Evolutionary conservation across 2,797 vertebrate species (phyloP).

Genomic region (Phyllotis vaccarum): DNA sequence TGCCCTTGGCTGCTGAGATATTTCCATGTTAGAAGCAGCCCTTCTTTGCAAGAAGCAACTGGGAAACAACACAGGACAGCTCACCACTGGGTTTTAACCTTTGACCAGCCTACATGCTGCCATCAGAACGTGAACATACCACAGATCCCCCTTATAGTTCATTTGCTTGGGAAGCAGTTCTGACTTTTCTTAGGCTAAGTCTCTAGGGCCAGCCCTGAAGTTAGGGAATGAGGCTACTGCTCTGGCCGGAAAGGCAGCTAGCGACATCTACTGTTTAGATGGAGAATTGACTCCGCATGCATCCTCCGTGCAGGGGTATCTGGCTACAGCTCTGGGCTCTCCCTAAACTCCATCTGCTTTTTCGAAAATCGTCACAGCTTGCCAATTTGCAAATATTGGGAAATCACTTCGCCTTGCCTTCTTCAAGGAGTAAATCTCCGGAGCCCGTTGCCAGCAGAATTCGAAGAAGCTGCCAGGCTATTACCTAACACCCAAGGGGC

Average conservation of each 20-base stretch:
- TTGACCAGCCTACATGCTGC: neutral
- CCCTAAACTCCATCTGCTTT: conserved; percentile 32
- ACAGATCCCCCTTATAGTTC: neutral
- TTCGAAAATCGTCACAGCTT: conserved; percentile 60
- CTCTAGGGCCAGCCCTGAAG: neutral
- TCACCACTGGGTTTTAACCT: neutral
- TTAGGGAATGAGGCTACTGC: accelerated
- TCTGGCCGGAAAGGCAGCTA: conserved; percentile 66
- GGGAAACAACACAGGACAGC: neutral
- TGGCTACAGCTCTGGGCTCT: neutral
- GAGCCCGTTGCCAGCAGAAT: conserved; percentile 49
- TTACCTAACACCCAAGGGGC: conserved; percentile 54
- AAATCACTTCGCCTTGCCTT: conserved; percentile 45
- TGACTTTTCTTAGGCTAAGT: neutral
- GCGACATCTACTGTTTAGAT: conserved; percentile 83
- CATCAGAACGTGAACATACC: neutral
- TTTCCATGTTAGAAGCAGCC: neutral
- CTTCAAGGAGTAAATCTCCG: conserved; percentile 64
- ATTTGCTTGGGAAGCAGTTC: neutral
- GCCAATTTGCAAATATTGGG: conserved; percentile 70
- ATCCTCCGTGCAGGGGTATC: neutral
- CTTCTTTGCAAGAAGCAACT: neutral
- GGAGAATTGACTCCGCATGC: conserved; percentile 10
- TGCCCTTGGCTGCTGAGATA: neutral
- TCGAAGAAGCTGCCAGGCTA: conserved; percentile 41